A percentile compares a stretch with the other conserved stretches of the same genome.
Evolutionary conservation across 2,888 invertebrate genomes (phyloP).

Genomic region (Petrophora chlorosata): DNA sequence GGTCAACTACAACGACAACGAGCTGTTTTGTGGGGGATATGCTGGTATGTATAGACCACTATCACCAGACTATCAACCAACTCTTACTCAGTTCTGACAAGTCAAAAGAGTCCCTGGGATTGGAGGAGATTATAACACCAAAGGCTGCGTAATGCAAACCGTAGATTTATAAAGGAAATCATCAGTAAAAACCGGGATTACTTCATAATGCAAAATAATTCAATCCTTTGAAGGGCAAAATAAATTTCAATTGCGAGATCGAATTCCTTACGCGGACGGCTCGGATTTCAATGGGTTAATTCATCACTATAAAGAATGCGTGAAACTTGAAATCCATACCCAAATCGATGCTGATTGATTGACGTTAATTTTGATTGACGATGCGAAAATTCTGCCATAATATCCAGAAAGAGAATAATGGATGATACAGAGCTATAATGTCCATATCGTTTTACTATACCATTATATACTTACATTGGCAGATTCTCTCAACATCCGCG

Average conservation of each 20-base stretch:
- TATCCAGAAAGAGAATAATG: background rate
- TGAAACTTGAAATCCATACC: no score
- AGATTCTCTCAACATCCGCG: background rate
- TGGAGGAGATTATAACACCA: no score
- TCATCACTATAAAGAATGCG: no score
- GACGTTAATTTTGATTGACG: slow-evolving; percentile 22
- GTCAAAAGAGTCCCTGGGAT: no score
- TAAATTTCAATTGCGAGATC: background rate
- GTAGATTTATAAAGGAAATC: no score
- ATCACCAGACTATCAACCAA: background rate
- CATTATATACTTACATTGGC: no score
- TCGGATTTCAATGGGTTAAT: no score
- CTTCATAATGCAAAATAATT: no score
- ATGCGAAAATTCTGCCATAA: slow-evolving; percentile 11
- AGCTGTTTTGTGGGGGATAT: slow-evolving; percentile 96
- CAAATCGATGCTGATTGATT: slow-evolving; percentile 9
- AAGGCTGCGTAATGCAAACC: no score
- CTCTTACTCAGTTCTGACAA: background rate
- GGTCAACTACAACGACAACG: slow-evolving; percentile 97
- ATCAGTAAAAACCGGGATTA: no score
- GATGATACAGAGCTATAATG: slow-evolving; percentile 7
- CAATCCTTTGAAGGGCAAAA: no score
- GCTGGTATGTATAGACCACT: slow-evolving; percentile 84
- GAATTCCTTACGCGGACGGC: no score
- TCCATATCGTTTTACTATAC: background rate